Base-by-base conservation (phyloP, 2,797 vertebrate species). In the Parauchenoglanis punctatus region DNA sequence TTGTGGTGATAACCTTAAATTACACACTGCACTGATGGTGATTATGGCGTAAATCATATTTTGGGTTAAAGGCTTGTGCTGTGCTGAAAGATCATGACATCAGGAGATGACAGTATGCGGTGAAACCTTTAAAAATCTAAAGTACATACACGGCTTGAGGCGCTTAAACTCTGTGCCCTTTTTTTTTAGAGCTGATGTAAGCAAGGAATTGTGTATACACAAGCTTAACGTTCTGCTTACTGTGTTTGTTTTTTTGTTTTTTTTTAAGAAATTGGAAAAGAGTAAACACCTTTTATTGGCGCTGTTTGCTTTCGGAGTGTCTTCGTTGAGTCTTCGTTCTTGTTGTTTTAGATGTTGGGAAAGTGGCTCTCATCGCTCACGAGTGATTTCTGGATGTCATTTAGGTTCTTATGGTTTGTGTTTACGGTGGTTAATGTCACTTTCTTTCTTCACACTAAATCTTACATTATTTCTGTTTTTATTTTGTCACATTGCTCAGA, bases 1-100 rank as follows among this genome's bases (percentile, higher is more conserved):
- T 72, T 86, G 81, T 70, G 70, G 61, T 54, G 31, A 49, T 78
- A 61, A 80, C 81, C 65, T n/a, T 65, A 89, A 86, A 86, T 86
- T 86, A 75, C 81, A 84, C 1, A 12, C 65, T 56, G 81, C 65
- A 61, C 65, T 13, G 11, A 25, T n/a, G 73, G 46, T 72, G 72
- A 78, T 86, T 72, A 88, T 73, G 68, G 63, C 28, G 35, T 63
- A 63, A 89, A 72, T 80, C 56, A 31, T 59, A 59, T 56, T 84
- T 89, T 86, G 73, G 68, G 75, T 78, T 58, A 35, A 59, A 63
- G 40, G 46, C 70, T 72, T 54, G 81, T 76, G 49, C 49, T 49
- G 70, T 56, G 86, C 58, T 40, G 70, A 84, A 54, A 28, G n/a
- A 70, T 67, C 40, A 63, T 84, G 85, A 86, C 88, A 84, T 86